Conservation (phyloP, 2,113 vertebrate genomes). For the Neogobius melanostomus region DNA sequence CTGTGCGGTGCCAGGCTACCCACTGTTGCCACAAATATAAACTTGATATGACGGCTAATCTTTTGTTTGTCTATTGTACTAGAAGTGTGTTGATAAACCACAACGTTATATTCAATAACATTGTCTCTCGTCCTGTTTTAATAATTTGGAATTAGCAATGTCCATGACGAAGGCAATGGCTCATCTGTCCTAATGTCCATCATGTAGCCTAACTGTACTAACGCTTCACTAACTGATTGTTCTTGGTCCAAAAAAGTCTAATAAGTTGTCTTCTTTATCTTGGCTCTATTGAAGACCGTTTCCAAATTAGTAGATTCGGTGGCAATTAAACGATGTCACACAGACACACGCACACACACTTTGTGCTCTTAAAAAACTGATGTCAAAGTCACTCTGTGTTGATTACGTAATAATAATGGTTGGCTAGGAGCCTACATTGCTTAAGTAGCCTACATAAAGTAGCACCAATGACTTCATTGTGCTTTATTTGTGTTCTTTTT, state of each 20-base stretch:
- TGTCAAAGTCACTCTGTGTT: slow-evolving; percentile 55
- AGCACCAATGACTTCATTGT: slow-evolving; percentile 84
- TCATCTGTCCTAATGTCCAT: no score
- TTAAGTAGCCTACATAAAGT: slow-evolving; percentile 66
- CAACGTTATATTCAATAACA: slow-evolving; percentile 5
- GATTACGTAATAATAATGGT: slow-evolving; percentile 65
- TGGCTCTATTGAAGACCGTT: not conserved
- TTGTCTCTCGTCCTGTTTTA: not conserved
- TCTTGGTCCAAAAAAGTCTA: no score
- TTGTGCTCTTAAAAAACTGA: not conserved
- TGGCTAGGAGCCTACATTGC: slow-evolving; percentile 40
- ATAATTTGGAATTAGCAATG: not conserved
- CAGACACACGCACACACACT: not conserved
- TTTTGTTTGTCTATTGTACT: not conserved
- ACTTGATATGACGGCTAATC: not conserved
- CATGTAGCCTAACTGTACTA: no score
- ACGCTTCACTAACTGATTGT: no score
- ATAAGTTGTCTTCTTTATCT: no score
- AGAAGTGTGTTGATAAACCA: not conserved
- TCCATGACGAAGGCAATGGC: no score
- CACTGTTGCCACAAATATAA: slow-evolving; percentile 8
- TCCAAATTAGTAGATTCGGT: not conserved
- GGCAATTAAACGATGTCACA: not conserved
- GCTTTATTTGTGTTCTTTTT: slow-evolving; percentile 84
- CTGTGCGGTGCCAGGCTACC: slow-evolving; percentile 31